phyloP scores from a whole-genome alignment of 2,113 vertebrate species.

The Hyaena hyaena region DNA sequence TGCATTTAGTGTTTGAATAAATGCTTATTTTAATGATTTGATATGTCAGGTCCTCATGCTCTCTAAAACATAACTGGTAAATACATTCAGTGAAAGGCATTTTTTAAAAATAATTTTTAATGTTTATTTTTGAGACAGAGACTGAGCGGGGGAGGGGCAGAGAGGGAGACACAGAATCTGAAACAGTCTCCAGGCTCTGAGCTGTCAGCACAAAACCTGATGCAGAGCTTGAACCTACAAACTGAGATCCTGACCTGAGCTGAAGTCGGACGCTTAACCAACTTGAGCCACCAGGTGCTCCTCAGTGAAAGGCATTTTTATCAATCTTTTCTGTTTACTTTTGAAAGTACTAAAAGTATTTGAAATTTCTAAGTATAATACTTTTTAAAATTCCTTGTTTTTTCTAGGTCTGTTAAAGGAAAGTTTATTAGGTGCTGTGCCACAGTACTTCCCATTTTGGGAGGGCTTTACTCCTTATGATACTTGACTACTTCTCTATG shows the following conservation, averaged over 20 bases:
- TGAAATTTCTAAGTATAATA: conserved; percentile 23
- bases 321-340: not conserved
- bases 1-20: conserved; percentile 1
- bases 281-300: no score
- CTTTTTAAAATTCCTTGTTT: not conserved
- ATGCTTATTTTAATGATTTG: not conserved
- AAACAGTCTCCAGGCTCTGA: no score
- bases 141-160: no score
- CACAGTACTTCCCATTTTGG: not conserved
- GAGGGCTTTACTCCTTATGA: not conserved
- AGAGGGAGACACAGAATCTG: no score
- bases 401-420: not conserved
- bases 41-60: not conserved
- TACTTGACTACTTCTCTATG: not conserved
- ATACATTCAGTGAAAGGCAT: not conserved
- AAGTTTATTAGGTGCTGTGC: not conserved
- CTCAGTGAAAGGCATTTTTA: not conserved
- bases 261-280: no score
- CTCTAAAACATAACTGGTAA: conserved; percentile 2
- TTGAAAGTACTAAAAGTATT: not conserved
- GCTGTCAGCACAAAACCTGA: no score
- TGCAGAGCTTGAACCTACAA: no score
- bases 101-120: not conserved
- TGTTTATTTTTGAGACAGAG: not conserved
- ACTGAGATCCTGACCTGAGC: no score